These are phyloP conservation scores for Congeria kusceri DNA, from an alignment of 2,888 invertebrate genomes.

Conservation along the genomic window DNA sequence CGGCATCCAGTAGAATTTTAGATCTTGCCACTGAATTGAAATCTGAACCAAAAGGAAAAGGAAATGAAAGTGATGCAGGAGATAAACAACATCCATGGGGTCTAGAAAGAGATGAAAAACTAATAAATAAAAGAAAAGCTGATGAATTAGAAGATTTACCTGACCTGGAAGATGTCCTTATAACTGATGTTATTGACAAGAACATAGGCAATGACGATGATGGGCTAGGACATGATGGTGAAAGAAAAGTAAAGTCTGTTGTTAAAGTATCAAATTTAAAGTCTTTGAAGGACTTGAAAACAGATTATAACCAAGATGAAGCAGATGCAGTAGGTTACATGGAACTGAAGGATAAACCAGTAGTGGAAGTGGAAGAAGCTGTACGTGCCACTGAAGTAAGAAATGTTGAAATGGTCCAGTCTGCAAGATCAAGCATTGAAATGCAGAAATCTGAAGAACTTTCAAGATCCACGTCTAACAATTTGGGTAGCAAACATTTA, in stretches of 20 bases:
- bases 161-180: slow-evolving; percentile 20
- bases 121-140: slow-evolving; percentile 15
- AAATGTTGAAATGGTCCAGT: slow-evolving; percentile 3
- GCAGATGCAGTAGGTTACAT: slow-evolving; percentile 46
- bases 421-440: not conserved
- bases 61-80: slow-evolving; percentile 34
- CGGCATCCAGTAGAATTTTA: slow-evolving; percentile 54
- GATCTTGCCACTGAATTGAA: slow-evolving; percentile 58
- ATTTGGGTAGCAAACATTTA: not conserved
- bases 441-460: not conserved
- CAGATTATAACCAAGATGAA: slow-evolving; percentile 16
- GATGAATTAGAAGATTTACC: slow-evolving; percentile 21
- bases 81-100: slow-evolving; percentile 54
- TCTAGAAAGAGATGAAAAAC: slow-evolving; percentile 38
- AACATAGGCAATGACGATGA: too few species aligned
- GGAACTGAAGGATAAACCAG: slow-evolving; percentile 40
- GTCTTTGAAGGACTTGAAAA: slow-evolving; percentile 1
- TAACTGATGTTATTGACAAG: slow-evolving; percentile 1
- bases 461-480: not conserved
- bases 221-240: not conserved
- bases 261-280: not conserved
- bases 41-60: slow-evolving; percentile 48
- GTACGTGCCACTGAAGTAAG: not conserved
- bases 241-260: not conserved
- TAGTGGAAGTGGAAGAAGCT: slow-evolving; percentile 16